Base-by-base conservation (phyloP, 2,113 vertebrate species). In the Chrysemys picta region DNA sequence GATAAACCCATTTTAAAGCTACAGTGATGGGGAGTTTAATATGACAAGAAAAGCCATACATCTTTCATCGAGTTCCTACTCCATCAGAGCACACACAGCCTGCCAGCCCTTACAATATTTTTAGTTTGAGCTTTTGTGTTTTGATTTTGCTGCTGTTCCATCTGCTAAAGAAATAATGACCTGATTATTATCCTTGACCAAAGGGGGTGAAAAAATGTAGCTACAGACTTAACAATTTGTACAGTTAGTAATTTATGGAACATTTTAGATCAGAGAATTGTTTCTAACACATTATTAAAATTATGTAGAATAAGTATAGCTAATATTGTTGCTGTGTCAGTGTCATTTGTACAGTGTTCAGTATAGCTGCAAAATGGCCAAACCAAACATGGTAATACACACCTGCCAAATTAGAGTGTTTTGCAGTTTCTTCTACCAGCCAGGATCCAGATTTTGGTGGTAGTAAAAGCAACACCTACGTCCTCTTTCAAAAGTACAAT, bases 311-410 rank as follows among this genome's bases (percentile, higher is more conserved):
- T 53, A 14, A 62, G 62, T 0, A 6, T 14, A 7, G 4, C 21
- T 31, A 8, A 56, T 84, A 62, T 82, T 6, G 38, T 25, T 25
- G n/a, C 42, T 25, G 24, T 4, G 80, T 29, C 78, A 79, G 22
- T 49, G 11, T 0, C 10, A 5, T 0, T 0, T 10, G 57, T 0
- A 0, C 22, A 49, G 35, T 22, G 4, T 62, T 94, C 27, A 62
- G 27, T 31, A 31, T 54, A 5, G 13, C 22, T 11, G 19, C 19
- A 1, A 8, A 1, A 12, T 2, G 31, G 11, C 82, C 47, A 1
- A 16, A 50, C 50, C 3, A 27, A 19, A 1, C 4, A 92, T 78
- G 8, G 91, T 80, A 19, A 82, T 3, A 3, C 0, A 1, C 47
- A 3, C 42, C 0, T 0, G 75, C 6, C 94, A 12, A 21, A 3